These are phyloP conservation scores for Hylia prasina DNA, from an alignment of 2,113 vertebrate species.

Conservation along the genomic window DNA sequence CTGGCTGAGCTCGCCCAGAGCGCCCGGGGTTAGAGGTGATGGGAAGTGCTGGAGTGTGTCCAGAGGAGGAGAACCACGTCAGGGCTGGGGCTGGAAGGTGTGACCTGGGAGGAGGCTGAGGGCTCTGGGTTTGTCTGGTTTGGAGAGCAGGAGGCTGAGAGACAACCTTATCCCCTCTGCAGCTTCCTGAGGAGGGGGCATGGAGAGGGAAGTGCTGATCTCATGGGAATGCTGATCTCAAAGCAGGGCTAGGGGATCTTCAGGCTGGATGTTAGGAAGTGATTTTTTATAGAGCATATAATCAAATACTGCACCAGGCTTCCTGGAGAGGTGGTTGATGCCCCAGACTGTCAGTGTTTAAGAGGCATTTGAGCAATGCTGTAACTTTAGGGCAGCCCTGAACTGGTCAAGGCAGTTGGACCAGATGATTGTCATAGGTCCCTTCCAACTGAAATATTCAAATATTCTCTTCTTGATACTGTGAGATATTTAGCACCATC, in stretches of 20 bases:
- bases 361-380: neutral
- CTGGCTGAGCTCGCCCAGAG: neutral
- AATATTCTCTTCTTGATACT: neutral
- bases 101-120: neutral
- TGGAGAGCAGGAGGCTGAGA: neutral
- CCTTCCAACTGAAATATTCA: neutral
- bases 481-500: neutral
- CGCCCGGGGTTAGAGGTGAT: fast-evolving
- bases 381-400: neutral
- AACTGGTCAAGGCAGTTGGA: neutral
- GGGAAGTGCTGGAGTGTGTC: neutral
- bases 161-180: neutral
- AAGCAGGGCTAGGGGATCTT: neutral
- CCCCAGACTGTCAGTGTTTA: neutral
- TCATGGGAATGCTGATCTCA: neutral
- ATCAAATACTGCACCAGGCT: neutral
- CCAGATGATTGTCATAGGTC: fast-evolving
- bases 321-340: neutral
- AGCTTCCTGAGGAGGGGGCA: neutral
- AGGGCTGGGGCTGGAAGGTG: neutral
- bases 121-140: neutral
- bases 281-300: neutral
- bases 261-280: neutral
- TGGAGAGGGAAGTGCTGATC: neutral
- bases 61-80: neutral